Evolutionary conservation across 2,797 vertebrate species (phyloP).

Genomic region (Pteropus rufus): DNA sequence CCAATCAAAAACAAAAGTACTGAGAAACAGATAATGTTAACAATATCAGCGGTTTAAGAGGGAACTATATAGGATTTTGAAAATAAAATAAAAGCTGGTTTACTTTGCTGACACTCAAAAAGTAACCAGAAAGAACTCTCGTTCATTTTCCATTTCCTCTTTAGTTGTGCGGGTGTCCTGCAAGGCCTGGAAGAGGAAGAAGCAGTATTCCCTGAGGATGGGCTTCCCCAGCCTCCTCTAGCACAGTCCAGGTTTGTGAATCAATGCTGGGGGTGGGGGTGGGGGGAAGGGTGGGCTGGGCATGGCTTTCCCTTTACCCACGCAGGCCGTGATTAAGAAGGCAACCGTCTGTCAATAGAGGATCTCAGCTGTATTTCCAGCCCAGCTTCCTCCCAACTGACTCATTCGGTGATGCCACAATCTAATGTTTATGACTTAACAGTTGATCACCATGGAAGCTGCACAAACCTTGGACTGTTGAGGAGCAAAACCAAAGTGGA

Average conservation of each 20-base stretch:
- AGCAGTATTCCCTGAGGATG: background rate
- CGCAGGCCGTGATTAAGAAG: conserved; percentile 41
- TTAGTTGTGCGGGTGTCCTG: background rate
- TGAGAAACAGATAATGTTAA: background rate
- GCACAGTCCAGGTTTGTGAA: conserved; percentile 37
- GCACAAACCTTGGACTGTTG: conserved; percentile 56
- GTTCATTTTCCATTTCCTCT: background rate
- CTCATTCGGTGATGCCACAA: conserved; percentile 72
- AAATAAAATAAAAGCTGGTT: background rate
- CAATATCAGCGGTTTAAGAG: background rate
- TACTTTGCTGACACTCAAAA: background rate
- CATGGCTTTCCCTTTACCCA: conserved; percentile 30
- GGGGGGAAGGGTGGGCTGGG: background rate
- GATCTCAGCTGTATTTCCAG: conserved; percentile 50
- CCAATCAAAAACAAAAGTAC: background rate
- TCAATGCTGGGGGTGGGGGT: background rate
- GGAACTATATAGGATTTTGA: background rate
- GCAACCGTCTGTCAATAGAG: conserved; percentile 62
- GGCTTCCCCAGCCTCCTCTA: conserved; percentile 47
- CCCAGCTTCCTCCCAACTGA: conserved; percentile 63
- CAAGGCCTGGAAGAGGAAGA: background rate
- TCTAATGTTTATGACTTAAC: conserved; percentile 73
- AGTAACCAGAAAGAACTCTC: background rate
- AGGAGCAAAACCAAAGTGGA: conserved; percentile 37
- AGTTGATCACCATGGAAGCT: conserved; percentile 69